Conservation (phyloP, 2,113 vertebrate species). For the Arvicanthis niloticus region DNA sequence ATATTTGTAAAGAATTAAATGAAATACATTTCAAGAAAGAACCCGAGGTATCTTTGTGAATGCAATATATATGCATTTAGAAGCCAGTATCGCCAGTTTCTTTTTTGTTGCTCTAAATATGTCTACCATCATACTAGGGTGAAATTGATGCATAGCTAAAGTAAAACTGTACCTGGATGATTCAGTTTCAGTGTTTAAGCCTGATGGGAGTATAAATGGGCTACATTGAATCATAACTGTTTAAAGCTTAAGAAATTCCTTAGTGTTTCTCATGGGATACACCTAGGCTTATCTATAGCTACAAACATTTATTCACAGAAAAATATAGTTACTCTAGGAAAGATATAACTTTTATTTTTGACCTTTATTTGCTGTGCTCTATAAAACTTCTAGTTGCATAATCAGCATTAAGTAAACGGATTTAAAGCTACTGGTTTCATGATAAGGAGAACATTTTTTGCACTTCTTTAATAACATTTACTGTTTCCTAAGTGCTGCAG, state of each 20-base stretch:
- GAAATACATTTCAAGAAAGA: not conserved
- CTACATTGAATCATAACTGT: not conserved
- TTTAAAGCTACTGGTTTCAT: not conserved
- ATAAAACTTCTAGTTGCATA: not conserved
- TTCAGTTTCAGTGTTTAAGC: slow-evolving; percentile 27
- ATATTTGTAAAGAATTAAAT: not conserved
- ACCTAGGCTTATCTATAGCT: not conserved
- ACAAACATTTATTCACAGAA: slow-evolving; percentile 4
- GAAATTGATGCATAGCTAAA: not conserved
- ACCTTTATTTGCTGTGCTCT: not conserved
- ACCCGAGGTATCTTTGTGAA: not conserved
- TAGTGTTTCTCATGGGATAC: not conserved
- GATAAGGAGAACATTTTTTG: not conserved
- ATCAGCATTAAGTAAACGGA: not conserved
- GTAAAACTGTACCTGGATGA: not conserved
- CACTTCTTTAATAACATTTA: not conserved
- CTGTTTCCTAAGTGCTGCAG: not conserved
- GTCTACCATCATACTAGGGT: not conserved
- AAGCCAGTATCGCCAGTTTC: not conserved
- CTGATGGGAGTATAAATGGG: not conserved
- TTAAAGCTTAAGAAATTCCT: not conserved
- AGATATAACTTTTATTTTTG: not conserved
- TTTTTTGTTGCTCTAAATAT: not conserved
- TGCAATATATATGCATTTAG: not conserved
- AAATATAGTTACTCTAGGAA: not conserved